Percentiles rank a stretch among this genome's conserved stretches.
phyloP scores from a whole-genome alignment of 2,113 vertebrate species.

The Lepus timidus region DNA sequence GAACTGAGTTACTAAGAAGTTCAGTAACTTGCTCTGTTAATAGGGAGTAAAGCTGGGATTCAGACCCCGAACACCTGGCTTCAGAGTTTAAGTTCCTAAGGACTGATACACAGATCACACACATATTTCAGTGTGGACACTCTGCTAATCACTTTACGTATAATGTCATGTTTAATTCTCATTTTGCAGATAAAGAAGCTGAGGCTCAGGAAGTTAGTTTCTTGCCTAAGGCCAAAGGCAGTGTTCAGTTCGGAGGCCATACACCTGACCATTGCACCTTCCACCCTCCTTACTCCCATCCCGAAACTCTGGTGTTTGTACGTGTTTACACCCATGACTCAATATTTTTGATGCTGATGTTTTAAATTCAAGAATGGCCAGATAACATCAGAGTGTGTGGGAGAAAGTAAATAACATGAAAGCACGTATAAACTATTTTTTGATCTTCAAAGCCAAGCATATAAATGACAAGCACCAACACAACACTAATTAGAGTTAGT shows the following conservation, averaged over 20 bases:
- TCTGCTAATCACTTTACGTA: not conserved
- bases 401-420: slow-evolving; percentile 62
- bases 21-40: slow-evolving; percentile 29
- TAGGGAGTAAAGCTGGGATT: slow-evolving; percentile 30
- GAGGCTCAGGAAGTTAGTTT: not conserved
- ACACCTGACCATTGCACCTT: not conserved
- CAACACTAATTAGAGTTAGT: slow-evolving; percentile 68
- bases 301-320: not conserved
- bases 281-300: not conserved
- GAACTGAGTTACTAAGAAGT: slow-evolving; percentile 20
- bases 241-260: not conserved
- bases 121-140: not conserved
- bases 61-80: not conserved
- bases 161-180: not conserved
- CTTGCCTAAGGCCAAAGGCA: not conserved
- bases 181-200: slow-evolving; percentile 45
- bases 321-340: not conserved
- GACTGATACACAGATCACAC: not conserved
- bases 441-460: slow-evolving; percentile 69
- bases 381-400: slow-evolving; percentile 66
- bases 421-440: slow-evolving; percentile 40
- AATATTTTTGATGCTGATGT: slow-evolving; percentile 53
- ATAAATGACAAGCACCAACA: slow-evolving; percentile 55
- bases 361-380: slow-evolving; percentile 54
- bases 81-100: not conserved